A percentile compares a stretch with the other conserved stretches of the same genome.
Evolutionary conservation across 2,888 invertebrate species (phyloP).

Genomic region (Sinelater perroti): DNA sequence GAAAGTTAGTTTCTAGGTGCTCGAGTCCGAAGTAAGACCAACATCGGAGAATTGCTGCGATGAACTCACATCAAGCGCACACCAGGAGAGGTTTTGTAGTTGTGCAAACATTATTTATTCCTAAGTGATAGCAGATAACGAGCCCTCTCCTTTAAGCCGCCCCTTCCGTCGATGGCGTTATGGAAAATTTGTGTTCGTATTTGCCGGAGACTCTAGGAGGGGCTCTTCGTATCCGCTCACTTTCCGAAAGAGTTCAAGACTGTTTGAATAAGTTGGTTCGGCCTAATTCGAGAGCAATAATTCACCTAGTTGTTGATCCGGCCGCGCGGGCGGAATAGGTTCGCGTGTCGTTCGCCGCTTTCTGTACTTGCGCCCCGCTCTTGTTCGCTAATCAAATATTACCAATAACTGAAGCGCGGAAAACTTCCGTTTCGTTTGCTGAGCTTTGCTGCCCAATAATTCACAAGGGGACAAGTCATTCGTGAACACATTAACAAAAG

Average conservation of each 20-base stretch:
- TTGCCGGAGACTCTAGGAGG: slow-evolving; percentile 2
- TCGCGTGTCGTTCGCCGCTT: slow-evolving; percentile 15
- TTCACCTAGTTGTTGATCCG: slow-evolving; percentile 15
- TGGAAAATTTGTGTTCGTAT: background rate
- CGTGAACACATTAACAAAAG: slow-evolving; percentile 9
- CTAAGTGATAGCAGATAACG: background rate
- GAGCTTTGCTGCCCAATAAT: slow-evolving; percentile 5
- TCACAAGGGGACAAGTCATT: slow-evolving; percentile 9
- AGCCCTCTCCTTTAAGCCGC: background rate
- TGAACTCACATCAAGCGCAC: slow-evolving; percentile 7
- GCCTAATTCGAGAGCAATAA: slow-evolving; percentile 13
- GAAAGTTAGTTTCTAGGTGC: slow-evolving; percentile 23
- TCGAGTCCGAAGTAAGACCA: slow-evolving; percentile 23
- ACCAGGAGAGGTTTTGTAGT: background rate
- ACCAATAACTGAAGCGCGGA: slow-evolving; percentile 6
- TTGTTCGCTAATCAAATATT: slow-evolving; percentile 28
- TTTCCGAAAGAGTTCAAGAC: slow-evolving; percentile 4
- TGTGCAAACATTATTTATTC: background rate
- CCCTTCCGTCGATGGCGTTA: background rate
- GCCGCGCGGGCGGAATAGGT: slow-evolving; percentile 8
- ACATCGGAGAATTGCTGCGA: slow-evolving; percentile 20
- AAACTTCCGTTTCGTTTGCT: background rate
- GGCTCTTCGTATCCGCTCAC: slow-evolving; percentile 1
- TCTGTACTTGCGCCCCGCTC: slow-evolving; percentile 15
- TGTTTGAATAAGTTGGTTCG: slow-evolving; percentile 11